phyloP scores from a whole-genome alignment of 2,797 vertebrate genomes.

The Perodicticus potto region DNA sequence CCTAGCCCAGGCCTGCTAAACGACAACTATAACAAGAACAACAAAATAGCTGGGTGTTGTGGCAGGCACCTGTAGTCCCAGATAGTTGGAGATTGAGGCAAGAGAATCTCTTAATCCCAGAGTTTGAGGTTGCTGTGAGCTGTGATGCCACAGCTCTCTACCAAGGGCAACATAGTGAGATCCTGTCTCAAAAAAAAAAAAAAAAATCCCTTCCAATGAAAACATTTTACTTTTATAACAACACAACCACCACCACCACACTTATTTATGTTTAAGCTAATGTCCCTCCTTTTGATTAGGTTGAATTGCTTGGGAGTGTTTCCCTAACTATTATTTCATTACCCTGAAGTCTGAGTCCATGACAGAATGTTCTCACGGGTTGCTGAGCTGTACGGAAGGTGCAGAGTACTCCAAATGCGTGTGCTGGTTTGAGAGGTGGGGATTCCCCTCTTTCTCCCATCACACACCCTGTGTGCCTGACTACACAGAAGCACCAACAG shows the following conservation, averaged over 20 bases:
- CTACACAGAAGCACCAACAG: not conserved
- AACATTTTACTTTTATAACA: not conserved
- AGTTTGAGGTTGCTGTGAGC: too few species aligned
- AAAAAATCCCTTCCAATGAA: not conserved
- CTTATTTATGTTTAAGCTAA: not conserved
- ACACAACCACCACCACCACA: not conserved
- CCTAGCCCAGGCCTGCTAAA: too few species aligned
- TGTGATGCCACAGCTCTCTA: too few species aligned
- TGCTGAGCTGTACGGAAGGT: constrained; percentile 63
- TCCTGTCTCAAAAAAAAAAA: not conserved
- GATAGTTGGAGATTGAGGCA: too few species aligned
- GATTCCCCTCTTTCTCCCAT: constrained; percentile 61
- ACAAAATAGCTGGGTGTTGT: too few species aligned
- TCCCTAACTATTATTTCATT: not conserved
- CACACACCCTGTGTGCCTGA: not conserved
- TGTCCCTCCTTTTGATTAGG: not conserved
- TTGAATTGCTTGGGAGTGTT: not conserved
- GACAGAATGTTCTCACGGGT: constrained; percentile 67
- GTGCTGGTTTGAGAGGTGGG: constrained; percentile 60
- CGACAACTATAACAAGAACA: too few species aligned
- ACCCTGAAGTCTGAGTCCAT: constrained; percentile 61
- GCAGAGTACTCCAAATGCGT: constrained; percentile 34
- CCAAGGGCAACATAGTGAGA: too few species aligned
- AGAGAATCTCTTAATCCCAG: too few species aligned
- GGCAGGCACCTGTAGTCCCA: too few species aligned